A percentile compares a stretch with the other conserved stretches of the same genome.
Evolutionary conservation across 1,140 invertebrate species (phyloP).

Genomic region (Lepidurus couesii): DNA sequence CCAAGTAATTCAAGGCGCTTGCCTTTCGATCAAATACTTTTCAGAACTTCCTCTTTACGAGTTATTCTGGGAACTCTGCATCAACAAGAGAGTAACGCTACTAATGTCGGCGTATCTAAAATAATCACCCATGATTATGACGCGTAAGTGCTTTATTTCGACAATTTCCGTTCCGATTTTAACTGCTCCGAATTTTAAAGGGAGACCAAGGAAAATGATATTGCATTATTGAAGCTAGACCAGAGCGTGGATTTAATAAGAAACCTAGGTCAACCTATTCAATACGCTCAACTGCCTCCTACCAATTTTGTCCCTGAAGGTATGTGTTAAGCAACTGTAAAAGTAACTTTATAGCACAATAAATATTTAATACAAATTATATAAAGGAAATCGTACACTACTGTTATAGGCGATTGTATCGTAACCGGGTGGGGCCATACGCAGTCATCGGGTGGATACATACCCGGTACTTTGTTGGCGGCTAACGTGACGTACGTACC

Average conservation of each 20-base stretch:
- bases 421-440: slow-evolving; percentile 30
- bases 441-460: neutral
- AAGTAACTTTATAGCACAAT: neutral
- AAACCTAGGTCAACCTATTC: neutral
- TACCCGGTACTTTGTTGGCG: slow-evolving; percentile 15
- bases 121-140: neutral
- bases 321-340: neutral
- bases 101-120: slow-evolving; percentile 27
- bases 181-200: neutral
- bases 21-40: slow-evolving; percentile 12
- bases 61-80: neutral
- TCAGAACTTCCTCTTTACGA: slow-evolving; percentile 11
- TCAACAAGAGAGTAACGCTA: neutral
- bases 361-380: too few species aligned
- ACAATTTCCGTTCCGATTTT: neutral
- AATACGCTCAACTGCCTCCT: neutral
- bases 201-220: slow-evolving; percentile 25
- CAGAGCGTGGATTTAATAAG: neutral
- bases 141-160: neutral
- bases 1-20: neutral
- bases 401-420: slow-evolving; percentile 7
- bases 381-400: too few species aligned
- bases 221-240: slow-evolving; percentile 23
- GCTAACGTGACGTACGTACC: slow-evolving; percentile 28
- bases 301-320: neutral